Evolutionary conservation across 2,113 vertebrate genomes (phyloP).

Genomic region (Bos indicus): DNA sequence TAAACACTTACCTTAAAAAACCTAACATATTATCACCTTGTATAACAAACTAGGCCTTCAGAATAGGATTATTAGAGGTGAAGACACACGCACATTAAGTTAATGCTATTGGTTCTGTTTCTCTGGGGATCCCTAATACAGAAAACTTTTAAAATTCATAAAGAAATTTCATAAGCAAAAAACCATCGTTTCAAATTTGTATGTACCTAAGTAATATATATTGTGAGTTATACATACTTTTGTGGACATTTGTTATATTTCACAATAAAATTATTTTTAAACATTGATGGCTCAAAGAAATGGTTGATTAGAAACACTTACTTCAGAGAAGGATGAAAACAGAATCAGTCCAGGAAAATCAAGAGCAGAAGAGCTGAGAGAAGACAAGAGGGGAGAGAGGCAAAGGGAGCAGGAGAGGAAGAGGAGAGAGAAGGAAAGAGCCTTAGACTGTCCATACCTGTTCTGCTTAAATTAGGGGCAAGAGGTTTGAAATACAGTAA

Average conservation of each 20-base stretch:
- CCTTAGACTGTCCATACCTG: background rate
- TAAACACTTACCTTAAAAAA: background rate
- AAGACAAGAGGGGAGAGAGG: background rate
- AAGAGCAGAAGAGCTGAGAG: background rate
- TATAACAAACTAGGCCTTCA: background rate
- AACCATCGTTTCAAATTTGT: background rate
- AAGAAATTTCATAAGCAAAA: background rate
- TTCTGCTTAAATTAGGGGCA: background rate
- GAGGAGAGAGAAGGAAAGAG: background rate
- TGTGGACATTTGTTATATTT: background rate
- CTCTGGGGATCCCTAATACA: background rate
- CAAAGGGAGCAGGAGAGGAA: background rate
- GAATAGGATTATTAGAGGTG: background rate
- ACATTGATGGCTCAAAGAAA: background rate
- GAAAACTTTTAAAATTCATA: no score
- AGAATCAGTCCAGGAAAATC: background rate
- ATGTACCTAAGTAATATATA: background rate
- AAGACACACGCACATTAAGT: background rate
- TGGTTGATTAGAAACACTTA: background rate
- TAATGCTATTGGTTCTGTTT: background rate
- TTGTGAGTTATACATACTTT: background rate
- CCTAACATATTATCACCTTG: no score
- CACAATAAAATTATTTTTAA: background rate
- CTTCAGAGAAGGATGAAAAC: background rate
- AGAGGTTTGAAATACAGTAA: background rate